Evolutionary conservation across 2,113 vertebrate species (phyloP).

Genomic region (Chauna torquata): DNA sequence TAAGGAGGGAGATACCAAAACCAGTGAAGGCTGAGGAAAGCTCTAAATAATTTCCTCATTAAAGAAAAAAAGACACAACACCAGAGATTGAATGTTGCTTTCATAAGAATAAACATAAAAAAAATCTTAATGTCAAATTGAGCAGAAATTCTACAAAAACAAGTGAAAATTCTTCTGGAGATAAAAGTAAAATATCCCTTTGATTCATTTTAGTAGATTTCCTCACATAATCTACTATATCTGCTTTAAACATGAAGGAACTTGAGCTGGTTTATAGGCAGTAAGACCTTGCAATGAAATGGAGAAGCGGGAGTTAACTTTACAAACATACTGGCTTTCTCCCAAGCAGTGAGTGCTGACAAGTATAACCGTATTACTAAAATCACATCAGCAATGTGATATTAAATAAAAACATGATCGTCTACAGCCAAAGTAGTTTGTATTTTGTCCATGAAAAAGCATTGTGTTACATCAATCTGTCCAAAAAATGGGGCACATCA

Average conservation of each 20-base stretch:
- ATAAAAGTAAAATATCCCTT: background rate
- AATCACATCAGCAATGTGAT: constrained; percentile 67
- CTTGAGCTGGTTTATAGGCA: background rate
- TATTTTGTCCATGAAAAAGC: constrained; percentile 63
- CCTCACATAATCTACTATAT: background rate
- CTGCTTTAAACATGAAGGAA: constrained; percentile 27
- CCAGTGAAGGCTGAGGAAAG: constrained; percentile 45
- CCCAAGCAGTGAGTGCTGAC: constrained; percentile 74
- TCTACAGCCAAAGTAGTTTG: constrained; percentile 36
- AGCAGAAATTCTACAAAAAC: constrained; percentile 37
- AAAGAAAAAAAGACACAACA: constrained; percentile 36
- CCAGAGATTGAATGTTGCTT: background rate
- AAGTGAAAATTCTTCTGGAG: background rate
- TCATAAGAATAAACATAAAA: background rate
- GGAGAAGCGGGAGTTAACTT: constrained; percentile 58
- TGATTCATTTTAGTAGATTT: background rate
- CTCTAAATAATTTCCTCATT: constrained; percentile 21
- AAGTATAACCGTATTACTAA: constrained; percentile 72
- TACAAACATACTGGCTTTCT: constrained; percentile 69
- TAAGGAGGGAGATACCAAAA: constrained; percentile 62
- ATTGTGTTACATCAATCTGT: constrained; percentile 53
- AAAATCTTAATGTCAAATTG: background rate
- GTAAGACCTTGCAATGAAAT: constrained; percentile 33
- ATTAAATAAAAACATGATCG: constrained; percentile 69
- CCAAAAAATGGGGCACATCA: constrained; percentile 60